Conservation (phyloP, 2,113 vertebrate species). For the Trogon surrucura region DNA sequence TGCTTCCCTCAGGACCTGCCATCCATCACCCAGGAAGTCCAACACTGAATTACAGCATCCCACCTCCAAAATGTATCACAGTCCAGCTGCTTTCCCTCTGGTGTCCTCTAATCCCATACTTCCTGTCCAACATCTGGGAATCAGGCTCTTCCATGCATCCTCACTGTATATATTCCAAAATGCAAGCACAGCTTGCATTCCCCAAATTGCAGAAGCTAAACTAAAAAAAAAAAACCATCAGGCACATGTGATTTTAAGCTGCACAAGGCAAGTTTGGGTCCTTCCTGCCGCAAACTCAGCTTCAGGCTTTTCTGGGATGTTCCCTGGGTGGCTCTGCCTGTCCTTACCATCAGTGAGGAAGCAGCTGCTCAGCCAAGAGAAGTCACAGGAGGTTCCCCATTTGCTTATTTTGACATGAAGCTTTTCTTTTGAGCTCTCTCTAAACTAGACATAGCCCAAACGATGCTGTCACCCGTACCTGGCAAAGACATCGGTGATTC, state of each 20-base stretch:
- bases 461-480: neutral
- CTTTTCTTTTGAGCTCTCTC: neutral
- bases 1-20: neutral
- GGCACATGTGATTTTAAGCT: fast-evolving
- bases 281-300: neutral
- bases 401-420: neutral
- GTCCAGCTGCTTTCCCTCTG: neutral
- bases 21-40: neutral
- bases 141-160: neutral
- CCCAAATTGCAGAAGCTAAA: neutral
- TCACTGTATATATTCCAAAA: neutral
- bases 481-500: neutral
- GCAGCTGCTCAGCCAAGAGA: neutral
- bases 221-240: neutral
- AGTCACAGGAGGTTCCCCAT: neutral
- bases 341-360: neutral
- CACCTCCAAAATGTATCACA: neutral
- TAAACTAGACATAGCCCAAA: neutral
- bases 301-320: neutral
- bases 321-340: neutral
- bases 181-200: fast-evolving
- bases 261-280: neutral
- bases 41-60: neutral
- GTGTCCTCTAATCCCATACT: fast-evolving
- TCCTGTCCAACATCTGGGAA: neutral